Conservation (phyloP, 2,888 invertebrate species). For the Tuberolachnus salignus region DNA sequence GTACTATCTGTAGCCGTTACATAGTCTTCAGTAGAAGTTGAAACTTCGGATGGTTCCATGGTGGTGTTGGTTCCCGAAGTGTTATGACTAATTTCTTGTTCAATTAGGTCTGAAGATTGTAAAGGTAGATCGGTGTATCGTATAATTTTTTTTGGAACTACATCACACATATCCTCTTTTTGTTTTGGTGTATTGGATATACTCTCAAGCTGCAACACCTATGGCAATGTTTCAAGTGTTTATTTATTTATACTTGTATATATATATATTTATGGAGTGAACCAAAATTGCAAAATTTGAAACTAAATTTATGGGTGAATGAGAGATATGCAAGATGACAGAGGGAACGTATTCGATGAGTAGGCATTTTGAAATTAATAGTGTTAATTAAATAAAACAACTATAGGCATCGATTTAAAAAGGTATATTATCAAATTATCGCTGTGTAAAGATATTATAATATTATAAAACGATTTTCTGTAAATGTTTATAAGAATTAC, state of each 20-base stretch:
- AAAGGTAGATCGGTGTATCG: slow-evolving; percentile 45
- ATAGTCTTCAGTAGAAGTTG: slow-evolving; percentile 85
- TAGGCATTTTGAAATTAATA: no score
- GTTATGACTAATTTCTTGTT: slow-evolving; percentile 7
- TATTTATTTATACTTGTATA: neutral
- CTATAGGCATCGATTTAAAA: no score
- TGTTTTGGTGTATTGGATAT: slow-evolving; percentile 58
- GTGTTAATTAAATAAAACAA: no score
- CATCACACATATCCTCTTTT: slow-evolving; percentile 58
- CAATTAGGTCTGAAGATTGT: slow-evolving; percentile 50
- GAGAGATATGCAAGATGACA: no score
- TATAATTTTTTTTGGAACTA: slow-evolving; percentile 58
- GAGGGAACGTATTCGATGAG: no score
- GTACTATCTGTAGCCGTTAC: slow-evolving; percentile 73
- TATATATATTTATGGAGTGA: neutral
- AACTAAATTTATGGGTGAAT: no score
- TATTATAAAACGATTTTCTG: no score
- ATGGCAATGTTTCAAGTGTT: neutral
- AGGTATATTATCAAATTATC: no score
- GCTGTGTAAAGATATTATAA: no score
- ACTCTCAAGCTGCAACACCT: slow-evolving; percentile 40
- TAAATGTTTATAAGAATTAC: no score
- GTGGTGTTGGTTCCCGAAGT: neutral
- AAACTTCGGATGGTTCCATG: slow-evolving; percentile 82
- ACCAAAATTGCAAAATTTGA: no score